phyloP scores from a whole-genome alignment of 2,797 vertebrate species.

The Hoplostethus mediterraneus region DNA sequence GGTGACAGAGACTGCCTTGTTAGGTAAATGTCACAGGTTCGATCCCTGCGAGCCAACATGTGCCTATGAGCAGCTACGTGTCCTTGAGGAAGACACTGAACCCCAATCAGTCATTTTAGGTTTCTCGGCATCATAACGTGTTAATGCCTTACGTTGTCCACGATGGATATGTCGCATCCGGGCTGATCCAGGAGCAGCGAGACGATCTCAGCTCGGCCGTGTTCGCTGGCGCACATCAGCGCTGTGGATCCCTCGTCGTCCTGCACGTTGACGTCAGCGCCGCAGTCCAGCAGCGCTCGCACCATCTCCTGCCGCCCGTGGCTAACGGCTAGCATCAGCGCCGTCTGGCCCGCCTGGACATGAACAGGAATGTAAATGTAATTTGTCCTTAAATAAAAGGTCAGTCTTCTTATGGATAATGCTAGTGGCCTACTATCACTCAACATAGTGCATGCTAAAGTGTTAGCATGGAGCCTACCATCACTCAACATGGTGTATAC shows the following conservation, averaged over 20 bases:
- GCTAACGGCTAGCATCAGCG: conserved; percentile 94
- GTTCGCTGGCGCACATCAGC: conserved; percentile 96
- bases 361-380: conserved; percentile 5
- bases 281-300: conserved; percentile 88
- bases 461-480: too few relatives aligned
- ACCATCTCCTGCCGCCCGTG: conserved; percentile 95
- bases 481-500: too few relatives aligned
- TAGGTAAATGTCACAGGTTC: too few relatives aligned
- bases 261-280: conserved; percentile 91
- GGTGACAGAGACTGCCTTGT: too few relatives aligned
- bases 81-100: neutral
- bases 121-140: neutral
- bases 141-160: conserved; percentile 89
- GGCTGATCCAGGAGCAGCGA: conserved; percentile 91
- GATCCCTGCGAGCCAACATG: too few relatives aligned
- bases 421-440: too few relatives aligned
- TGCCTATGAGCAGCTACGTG: too few relatives aligned
- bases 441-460: too few relatives aligned
- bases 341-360: conserved; percentile 93
- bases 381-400: too few relatives aligned
- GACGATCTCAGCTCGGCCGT: conserved; percentile 91
- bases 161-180: conserved; percentile 87
- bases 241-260: conserved; percentile 96
- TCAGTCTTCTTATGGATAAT: neutral
- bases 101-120: too few relatives aligned